Base-by-base conservation (phyloP, 23 tunicate species). In the Diplosoma virens region DNA sequence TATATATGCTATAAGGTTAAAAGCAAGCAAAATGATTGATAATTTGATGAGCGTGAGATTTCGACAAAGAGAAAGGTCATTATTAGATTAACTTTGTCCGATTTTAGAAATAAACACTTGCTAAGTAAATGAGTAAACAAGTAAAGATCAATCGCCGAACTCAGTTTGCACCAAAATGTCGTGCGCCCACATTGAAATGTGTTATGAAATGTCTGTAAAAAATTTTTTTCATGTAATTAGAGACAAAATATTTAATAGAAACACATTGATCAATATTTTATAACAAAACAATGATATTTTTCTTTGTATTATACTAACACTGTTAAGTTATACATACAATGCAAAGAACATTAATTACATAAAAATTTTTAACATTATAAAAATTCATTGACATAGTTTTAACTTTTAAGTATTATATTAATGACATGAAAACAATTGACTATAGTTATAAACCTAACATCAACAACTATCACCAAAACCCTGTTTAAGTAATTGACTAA, bases 401-500 rank as follows among this genome's bases (percentile, higher is more conserved):
- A 9, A 45, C 52, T 45, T 45, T 11, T 45, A 45, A 9, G 11
- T 45, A 16, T 16, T 65, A 4, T 65, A 58, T 7, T 14, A 14
- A n/a, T n/a, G 20, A 17, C 24, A 58, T 6, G 6, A 17, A 58
- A 6, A 58, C 16, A 58, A 14, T 23, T 58, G 22, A 58, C 22
- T 14, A 58, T n/a, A 58, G n/a, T n/a, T n/a, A n/a, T n/a, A n/a
- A n/a, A n/a, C n/a, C n/a, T n/a, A n/a, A n/a, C n/a, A n/a, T n/a
- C n/a, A n/a, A n/a, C n/a, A n/a, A n/a, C n/a, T n/a, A n/a, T n/a
- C n/a, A n/a, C n/a, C n/a, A n/a, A n/a, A n/a, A n/a, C n/a, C 18
- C 31, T 71, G 79, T 33, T 37, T 32, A 1, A 80, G 32, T 37
- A 80, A 17, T 29, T 81, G 79, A 30, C 25, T 16, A 2, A 81